Base-by-base conservation (phyloP, 1,140 invertebrate genomes). In the Megalonaias nervosa region DNA sequence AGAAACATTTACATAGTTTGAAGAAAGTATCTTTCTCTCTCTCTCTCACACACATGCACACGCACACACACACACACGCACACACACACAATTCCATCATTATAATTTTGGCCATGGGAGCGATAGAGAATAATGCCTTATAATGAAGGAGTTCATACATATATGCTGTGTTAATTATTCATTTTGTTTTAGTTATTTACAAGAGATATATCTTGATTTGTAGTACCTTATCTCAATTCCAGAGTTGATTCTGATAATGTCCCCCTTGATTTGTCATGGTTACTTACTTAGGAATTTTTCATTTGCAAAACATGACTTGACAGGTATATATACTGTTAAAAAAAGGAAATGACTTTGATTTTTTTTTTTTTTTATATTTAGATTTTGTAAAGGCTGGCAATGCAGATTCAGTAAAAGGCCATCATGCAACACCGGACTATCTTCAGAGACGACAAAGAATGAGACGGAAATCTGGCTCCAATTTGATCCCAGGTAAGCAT, bases 391-490 rank as follows among this genome's bases (percentile, higher is more conserved):
- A 73, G 12, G 82, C 77, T 59, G 85, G 85, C 23, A 74, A 80
- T 61, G 56, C 81, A 38, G 87, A 86, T 66, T 72, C 84, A 15
- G 73, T 75, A 13, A 86, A 86, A 65, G 94, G 94, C 80, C 94
- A 94, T 73, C 70, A 84, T 94, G 95, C 82, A 93, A 96, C 74
- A 95, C 96, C 97, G 2, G 96, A 97, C 81, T 98, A 98, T 89
- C 91, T 98, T 64, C 96, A 98, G 87, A 95, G 95, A 86, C 89
- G 95, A 61, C 75, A 80, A 19, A 77, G 84, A 67, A 72, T 83
- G 60, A 77, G 88, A 17, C 75, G 87, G 21, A 90, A 89, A 72
- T 89, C 88, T 15, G 86, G 86, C 16, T 81, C 84, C 55, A 82
- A 73, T 38, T 62, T 86, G 19, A 77, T 87, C 6, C 76, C 85